Evolutionary conservation across 2,888 invertebrate species (phyloP).

Genomic region (Cephus spinipes): DNA sequence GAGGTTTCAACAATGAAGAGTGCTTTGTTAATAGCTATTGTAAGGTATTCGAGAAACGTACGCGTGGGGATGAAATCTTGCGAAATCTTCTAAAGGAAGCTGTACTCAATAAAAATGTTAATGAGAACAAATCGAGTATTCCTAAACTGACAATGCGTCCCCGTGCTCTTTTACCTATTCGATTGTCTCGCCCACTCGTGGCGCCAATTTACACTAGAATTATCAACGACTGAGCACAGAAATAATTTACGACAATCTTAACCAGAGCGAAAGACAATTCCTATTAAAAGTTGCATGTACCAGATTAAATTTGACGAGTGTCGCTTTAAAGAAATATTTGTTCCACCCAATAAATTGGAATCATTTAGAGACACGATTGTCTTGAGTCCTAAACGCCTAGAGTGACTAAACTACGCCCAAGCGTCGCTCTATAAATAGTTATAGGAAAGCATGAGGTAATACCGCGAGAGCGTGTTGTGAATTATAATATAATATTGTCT

Average conservation of each 20-base stretch:
- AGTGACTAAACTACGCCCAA: conserved; percentile 9
- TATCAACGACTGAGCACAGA: background rate
- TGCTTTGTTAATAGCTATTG: background rate
- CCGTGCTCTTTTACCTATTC: background rate
- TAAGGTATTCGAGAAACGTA: background rate
- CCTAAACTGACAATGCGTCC: background rate
- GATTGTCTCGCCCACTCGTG: background rate
- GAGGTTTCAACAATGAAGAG: conserved; percentile 45
- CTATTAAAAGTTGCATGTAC: background rate
- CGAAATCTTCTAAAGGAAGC: background rate
- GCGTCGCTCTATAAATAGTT: conserved; percentile 47
- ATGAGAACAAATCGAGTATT: background rate
- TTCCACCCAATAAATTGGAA: background rate
- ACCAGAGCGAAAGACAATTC: background rate
- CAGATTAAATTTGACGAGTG: background rate
- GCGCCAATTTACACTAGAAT: background rate
- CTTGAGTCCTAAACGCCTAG: background rate
- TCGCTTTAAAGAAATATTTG: background rate
- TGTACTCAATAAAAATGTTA: background rate
- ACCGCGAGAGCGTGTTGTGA: conserved; percentile 42
- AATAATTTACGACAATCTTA: background rate
- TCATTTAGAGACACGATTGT: background rate
- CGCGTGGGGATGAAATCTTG: background rate
- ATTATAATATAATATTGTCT: conserved; percentile 50
- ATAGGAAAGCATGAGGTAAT: conserved; percentile 50